A percentile compares a stretch with the other conserved stretches of the same genome.
Conservation (phyloP, 2,888 invertebrate genomes). For the Platerodrilus igneus region DNA sequence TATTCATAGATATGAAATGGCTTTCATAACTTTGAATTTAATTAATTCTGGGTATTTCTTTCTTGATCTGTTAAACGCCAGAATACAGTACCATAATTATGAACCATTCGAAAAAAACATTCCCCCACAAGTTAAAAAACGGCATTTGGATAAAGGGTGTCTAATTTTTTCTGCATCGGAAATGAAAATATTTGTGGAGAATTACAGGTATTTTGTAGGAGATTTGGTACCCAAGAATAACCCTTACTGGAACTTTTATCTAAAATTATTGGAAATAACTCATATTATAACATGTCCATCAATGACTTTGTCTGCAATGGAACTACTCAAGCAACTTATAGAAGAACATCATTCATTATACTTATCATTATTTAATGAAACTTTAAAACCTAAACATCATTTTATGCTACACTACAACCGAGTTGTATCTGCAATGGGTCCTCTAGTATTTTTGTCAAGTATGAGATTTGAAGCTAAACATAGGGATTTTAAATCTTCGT, state of each 20-base stretch:
- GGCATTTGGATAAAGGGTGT: conserved; percentile 22
- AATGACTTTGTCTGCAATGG: no score
- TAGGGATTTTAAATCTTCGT: conserved; percentile 1
- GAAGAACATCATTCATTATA: conserved; percentile 4
- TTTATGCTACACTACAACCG: conserved; percentile 2
- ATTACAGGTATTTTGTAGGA: conserved; percentile 30
- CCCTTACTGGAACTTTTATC: conserved; percentile 25
- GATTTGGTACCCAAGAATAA: conserved; percentile 24
- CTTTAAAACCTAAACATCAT: conserved; percentile 2
- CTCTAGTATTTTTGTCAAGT: conserved; percentile 3
- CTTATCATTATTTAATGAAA: conserved; percentile 1
- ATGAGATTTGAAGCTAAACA: conserved; percentile 2
- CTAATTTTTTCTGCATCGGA: conserved; percentile 33
- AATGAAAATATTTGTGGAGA: conserved; percentile 31
- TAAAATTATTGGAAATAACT: conserved; percentile 26
- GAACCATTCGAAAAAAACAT: conserved; percentile 20
- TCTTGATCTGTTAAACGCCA: conserved; percentile 21
- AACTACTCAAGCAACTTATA: background rate
- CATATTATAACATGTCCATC: conserved; percentile 20
- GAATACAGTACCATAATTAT: conserved; percentile 22
- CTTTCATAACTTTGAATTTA: conserved; percentile 24
- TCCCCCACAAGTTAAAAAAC: conserved; percentile 22
- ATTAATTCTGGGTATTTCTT: conserved; percentile 17
- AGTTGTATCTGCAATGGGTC: background rate
- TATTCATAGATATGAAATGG: conserved; percentile 29